Conservation (phyloP, 2,797 vertebrate genomes). For the Astyanax mexicanus region DNA sequence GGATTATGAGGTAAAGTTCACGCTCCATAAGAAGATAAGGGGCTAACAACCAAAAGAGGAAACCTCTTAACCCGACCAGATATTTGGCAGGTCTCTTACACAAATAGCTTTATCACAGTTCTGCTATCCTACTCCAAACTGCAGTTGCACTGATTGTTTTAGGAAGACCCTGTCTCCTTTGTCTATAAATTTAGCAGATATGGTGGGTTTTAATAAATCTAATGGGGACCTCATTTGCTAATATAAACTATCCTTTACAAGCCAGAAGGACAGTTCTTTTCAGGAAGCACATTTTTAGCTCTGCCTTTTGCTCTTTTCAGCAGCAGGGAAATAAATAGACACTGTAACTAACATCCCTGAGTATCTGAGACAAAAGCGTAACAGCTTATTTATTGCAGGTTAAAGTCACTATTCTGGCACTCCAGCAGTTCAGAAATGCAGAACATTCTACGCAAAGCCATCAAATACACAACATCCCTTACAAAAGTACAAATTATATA, state of each 20-base stretch:
- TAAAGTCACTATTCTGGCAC: conserved; percentile 14
- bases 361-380: conserved; percentile 15
- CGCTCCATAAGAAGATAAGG: conserved; percentile 30
- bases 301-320: conserved; percentile 29
- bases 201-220: conserved; percentile 35
- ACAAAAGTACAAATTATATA: too few species aligned
- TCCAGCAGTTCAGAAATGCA: conserved; percentile 8
- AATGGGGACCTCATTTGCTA: conserved; percentile 18
- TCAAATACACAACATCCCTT: too few species aligned
- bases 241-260: conserved; percentile 27
- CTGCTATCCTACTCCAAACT: conserved; percentile 18
- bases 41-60: conserved; percentile 11
- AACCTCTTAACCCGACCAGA: conserved; percentile 23
- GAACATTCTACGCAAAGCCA: too few species aligned
- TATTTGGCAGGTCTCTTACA: conserved; percentile 40
- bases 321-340: conserved; percentile 29
- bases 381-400: conserved; percentile 25
- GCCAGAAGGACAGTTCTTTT: conserved; percentile 1
- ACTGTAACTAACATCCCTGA: neutral
- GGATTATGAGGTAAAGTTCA: conserved; percentile 25
- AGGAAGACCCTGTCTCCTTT: conserved; percentile 38
- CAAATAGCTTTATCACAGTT: conserved; percentile 22
- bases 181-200: conserved; percentile 55
- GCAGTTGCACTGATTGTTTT: conserved; percentile 48
- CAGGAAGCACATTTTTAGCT: conserved; percentile 44